Conservation (phyloP, 2,113 vertebrate species). For the Miniopterus natalensis region DNA sequence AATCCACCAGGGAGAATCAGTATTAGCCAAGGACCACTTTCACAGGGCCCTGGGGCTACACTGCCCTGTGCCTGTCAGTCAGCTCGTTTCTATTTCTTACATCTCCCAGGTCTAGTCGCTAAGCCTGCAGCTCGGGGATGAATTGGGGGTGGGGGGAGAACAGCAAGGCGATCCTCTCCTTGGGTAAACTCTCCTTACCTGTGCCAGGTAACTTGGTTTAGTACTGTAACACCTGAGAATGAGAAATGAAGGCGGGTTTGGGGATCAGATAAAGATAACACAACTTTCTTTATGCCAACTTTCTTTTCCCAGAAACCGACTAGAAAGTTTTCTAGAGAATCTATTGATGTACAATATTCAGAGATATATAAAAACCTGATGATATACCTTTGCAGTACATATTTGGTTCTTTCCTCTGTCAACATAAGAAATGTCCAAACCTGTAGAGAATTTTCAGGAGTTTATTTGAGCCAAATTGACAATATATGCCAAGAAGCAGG, state of each 20-base stretch:
- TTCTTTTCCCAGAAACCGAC: not conserved
- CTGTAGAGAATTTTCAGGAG: not conserved
- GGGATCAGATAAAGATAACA: not conserved
- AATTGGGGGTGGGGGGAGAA: fast-evolving
- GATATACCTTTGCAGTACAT: not conserved
- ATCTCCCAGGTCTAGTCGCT: not conserved
- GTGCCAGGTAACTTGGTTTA: not conserved
- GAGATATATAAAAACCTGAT: slow-evolving; percentile 4
- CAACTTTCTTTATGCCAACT: not conserved
- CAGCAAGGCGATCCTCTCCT: not conserved
- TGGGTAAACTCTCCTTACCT: not conserved
- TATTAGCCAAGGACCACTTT: not conserved
- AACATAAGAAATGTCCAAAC: not conserved
- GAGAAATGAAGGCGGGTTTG: not conserved
- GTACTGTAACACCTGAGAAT: not conserved
- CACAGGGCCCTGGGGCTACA: fast-evolving
- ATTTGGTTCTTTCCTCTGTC: not conserved
- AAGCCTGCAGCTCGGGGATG: not conserved
- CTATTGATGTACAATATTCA: not conserved
- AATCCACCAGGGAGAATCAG: not conserved
- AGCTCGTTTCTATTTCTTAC: not conserved
- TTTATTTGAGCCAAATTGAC: not conserved
- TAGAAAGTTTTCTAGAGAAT: not conserved
- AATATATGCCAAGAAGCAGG: not conserved
- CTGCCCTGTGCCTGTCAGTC: not conserved